Evolutionary conservation across 2,888 invertebrate genomes (phyloP).

Genomic region (Drosophila koepferae): DNA sequence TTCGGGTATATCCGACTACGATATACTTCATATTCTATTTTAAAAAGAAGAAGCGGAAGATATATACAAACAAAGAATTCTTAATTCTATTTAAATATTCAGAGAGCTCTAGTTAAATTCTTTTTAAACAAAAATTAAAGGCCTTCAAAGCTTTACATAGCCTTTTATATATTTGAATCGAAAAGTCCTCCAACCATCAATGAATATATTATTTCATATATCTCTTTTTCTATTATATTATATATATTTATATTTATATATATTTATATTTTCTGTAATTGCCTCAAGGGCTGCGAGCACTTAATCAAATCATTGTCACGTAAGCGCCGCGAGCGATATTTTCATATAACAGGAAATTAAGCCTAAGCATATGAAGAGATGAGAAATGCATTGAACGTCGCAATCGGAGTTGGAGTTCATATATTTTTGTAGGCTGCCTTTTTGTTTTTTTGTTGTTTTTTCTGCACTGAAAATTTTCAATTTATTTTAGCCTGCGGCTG

Average conservation of each 20-base stretch:
- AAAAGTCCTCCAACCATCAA: background rate
- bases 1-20: too few species aligned
- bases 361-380: conserved; percentile 65
- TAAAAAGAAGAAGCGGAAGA: too few species aligned
- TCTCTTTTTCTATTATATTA: background rate
- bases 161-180: background rate
- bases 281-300: conserved; percentile 11
- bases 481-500: conserved; percentile 73
- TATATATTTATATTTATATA: too few species aligned
- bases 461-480: conserved; percentile 71
- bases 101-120: background rate
- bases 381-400: conserved; percentile 48
- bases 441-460: conserved; percentile 7
- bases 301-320: conserved; percentile 81
- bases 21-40: too few species aligned
- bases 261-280: conserved; percentile 15
- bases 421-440: conserved; percentile 22
- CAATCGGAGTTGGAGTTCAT: conserved; percentile 18
- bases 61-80: too few species aligned
- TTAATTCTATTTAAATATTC: too few species aligned
- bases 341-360: conserved; percentile 73
- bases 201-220: background rate
- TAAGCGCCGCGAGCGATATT: conserved; percentile 53
- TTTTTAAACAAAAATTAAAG: background rate
- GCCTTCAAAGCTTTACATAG: background rate